These are phyloP conservation scores for Herpailurus yagouaroundi DNA, from an alignment of 2,113 vertebrate species.

Conservation along the genomic window DNA sequence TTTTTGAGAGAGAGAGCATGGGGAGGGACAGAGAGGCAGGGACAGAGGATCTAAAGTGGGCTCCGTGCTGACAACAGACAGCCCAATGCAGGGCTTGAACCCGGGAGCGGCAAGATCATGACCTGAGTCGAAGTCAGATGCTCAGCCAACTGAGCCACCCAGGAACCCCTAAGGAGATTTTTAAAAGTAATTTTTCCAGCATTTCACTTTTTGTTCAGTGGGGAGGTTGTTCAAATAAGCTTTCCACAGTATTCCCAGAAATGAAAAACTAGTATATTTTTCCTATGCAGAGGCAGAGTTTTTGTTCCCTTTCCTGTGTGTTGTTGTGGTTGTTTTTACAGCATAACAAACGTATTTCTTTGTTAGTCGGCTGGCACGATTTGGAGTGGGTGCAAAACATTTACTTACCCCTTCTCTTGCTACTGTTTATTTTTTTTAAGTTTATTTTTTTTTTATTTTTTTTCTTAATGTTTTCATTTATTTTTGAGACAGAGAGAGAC, in stretches of 20 bases:
- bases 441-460: neutral
- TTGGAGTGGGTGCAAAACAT: neutral
- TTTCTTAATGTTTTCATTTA: no score
- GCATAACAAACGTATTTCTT: neutral
- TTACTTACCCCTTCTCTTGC: neutral
- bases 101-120: neutral
- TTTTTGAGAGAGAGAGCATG: no score
- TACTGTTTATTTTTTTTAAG: neutral
- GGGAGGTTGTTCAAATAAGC: neutral
- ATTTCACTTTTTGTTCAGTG: neutral
- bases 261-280: neutral
- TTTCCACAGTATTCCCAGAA: neutral
- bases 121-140: neutral
- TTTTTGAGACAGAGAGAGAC: no score
- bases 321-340: neutral
- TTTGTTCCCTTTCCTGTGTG: neutral
- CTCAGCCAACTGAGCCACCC: neutral
- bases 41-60: no score
- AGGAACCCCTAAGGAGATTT: neutral
- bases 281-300: neutral
- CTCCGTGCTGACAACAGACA: no score
- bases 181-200: neutral
- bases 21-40: no score
- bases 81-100: no score
- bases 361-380: neutral